A percentile compares a stretch with the other conserved stretches of the same genome.
These are phyloP conservation scores for Neoitamus cyanurus DNA, from an alignment of 2,888 invertebrate genomes.

Conservation along the genomic window DNA sequence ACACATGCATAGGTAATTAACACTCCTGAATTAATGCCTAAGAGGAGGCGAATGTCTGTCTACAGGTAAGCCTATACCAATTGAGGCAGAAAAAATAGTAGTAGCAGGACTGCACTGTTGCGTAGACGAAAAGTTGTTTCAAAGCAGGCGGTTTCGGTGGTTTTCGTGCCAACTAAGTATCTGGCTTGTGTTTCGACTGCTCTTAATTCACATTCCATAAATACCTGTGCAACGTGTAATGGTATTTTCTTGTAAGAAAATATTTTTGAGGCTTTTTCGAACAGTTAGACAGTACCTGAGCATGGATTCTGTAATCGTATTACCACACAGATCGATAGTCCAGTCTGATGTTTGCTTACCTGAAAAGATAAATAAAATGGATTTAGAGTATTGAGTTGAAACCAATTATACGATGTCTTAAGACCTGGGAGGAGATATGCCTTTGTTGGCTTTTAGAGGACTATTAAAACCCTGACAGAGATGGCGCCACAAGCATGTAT, in stretches of 20 bases:
- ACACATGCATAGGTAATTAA: neutral
- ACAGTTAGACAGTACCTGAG: neutral
- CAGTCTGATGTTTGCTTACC: neutral
- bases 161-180: neutral
- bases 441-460: no score
- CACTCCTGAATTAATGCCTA: neutral
- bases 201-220: neutral
- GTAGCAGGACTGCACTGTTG: neutral
- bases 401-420: no score
- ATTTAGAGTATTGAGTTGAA: neutral
- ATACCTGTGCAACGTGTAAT: neutral
- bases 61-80: neutral
- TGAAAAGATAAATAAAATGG: neutral
- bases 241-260: neutral
- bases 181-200: neutral
- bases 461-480: no score
- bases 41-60: neutral
- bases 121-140: neutral
- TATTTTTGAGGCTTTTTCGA: neutral
- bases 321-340: neutral
- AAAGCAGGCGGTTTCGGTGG: neutral
- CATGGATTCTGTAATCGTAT: neutral
- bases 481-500: no score
- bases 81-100: neutral
- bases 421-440: no score